A percentile compares a stretch with the other conserved stretches of the same genome.
Evolutionary conservation across 2,113 vertebrate species (phyloP).

Genomic region (Mesitornis unicolor): DNA sequence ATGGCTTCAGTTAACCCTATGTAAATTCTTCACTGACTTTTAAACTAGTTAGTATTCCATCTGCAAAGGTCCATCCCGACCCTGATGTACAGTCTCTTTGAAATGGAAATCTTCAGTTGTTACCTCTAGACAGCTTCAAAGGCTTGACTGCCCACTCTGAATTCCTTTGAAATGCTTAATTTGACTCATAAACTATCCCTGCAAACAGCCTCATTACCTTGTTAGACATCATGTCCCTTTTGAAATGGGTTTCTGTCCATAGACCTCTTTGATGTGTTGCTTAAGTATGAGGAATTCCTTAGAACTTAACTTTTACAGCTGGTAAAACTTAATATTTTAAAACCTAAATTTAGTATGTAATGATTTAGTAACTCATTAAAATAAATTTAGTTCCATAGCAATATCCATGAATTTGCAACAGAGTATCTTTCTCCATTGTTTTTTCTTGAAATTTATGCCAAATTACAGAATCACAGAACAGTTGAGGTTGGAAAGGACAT

Average conservation of each 20-base stretch:
- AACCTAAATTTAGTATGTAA: not conserved
- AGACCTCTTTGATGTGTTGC: not conserved
- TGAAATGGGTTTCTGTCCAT: not conserved
- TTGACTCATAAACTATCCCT: constrained; percentile 23
- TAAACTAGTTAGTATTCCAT: not conserved
- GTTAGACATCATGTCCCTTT: not conserved
- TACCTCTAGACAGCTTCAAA: constrained; percentile 7
- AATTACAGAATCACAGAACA: not conserved
- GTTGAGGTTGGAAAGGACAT: not conserved
- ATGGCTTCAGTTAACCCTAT: not conserved
- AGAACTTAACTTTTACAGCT: not conserved
- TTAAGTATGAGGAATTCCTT: not conserved
- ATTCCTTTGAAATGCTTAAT: constrained; percentile 49
- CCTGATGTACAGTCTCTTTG: not conserved
- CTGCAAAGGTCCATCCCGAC: not conserved
- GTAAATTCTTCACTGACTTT: not conserved
- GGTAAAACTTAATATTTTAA: not conserved
- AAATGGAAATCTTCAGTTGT: constrained; percentile 49
- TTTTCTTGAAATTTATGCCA: not conserved
- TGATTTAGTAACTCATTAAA: not conserved
- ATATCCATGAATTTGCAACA: not conserved
- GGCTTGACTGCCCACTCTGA: not conserved
- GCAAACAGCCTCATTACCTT: not conserved
- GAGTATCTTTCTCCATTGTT: not conserved
- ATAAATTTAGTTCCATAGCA: not conserved